A percentile compares a stretch with the other conserved stretches of the same genome.
Evolutionary conservation across 1,140 invertebrate genomes (phyloP).

Genomic region (Diorhabda sublineata): DNA sequence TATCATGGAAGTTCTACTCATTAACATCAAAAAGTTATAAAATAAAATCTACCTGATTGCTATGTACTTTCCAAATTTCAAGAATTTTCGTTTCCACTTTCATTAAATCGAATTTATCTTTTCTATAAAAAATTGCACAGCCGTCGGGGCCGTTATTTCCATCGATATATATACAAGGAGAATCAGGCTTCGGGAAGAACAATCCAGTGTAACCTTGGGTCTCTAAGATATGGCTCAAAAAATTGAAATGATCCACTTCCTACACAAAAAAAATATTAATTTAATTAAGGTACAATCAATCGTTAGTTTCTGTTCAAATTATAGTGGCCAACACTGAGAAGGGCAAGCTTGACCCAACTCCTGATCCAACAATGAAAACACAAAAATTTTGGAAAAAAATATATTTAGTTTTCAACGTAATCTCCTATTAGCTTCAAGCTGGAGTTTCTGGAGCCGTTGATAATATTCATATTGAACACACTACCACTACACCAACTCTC

Average conservation of each 20-base stretch:
- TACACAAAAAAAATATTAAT: conserved; percentile 33
- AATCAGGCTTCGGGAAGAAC: conserved; percentile 76
- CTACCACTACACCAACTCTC: too few species aligned
- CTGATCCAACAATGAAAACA: too few species aligned
- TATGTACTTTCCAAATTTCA: conserved; percentile 65
- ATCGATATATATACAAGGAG: conserved; percentile 69
- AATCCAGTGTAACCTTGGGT: conserved; percentile 65
- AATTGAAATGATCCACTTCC: conserved; percentile 76
- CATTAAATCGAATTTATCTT: conserved; percentile 60
- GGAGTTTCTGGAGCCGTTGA: too few species aligned
- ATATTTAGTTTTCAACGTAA: too few species aligned
- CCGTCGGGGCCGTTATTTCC: conserved; percentile 77
- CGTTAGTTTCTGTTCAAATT: too few species aligned
- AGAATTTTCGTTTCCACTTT: conserved; percentile 59
- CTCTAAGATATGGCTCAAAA: conserved; percentile 58
- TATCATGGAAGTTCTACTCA: too few species aligned
- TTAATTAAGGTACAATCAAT: too few species aligned
- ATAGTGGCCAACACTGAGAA: too few species aligned
- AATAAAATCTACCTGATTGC: conserved; percentile 60
- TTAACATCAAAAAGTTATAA: background rate
- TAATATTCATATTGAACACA: too few species aligned
- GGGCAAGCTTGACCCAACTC: too few species aligned
- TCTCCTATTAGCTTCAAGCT: too few species aligned
- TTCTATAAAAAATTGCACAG: conserved; percentile 71
- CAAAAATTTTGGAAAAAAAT: too few species aligned